phyloP scores from a whole-genome alignment of 2,888 invertebrate species.

The Lycocerus yunnanus region DNA sequence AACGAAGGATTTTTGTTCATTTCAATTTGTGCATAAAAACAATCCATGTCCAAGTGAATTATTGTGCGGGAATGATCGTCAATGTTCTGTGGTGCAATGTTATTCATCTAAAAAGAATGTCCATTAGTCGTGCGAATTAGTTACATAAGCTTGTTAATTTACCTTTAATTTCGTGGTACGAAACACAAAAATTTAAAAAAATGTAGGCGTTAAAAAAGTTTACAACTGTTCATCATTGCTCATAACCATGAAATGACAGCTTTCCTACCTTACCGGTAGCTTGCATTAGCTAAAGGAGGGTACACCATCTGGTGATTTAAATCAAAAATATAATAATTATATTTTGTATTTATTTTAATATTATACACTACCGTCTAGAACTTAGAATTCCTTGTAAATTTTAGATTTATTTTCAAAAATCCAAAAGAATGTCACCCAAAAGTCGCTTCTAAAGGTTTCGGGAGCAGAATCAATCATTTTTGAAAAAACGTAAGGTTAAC shows the following conservation, averaged over 20 bases:
- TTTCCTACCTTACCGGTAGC: not conserved
- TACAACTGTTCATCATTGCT: not conserved
- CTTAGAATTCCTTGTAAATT: no score
- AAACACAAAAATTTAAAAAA: not conserved
- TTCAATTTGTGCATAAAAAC: constrained; percentile 87
- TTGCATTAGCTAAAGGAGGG: not conserved
- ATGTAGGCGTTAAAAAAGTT: not conserved
- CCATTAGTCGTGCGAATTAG: not conserved
- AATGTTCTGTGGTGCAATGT: not conserved
- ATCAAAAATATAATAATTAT: no score
- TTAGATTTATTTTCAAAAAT: no score
- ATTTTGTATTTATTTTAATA: no score
- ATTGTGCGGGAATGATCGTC: constrained; percentile 69
- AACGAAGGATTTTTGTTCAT: constrained; percentile 73
- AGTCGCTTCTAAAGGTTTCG: no score
- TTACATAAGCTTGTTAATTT: not conserved
- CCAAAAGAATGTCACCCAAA: no score
- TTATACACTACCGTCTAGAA: no score
- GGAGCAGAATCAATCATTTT: no score
- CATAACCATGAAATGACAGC: not conserved
- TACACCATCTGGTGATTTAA: no score
- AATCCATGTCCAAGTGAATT: constrained; percentile 82
- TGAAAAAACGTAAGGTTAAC: no score
- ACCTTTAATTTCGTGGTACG: not conserved
- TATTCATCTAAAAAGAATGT: constrained; percentile 4